Conservation (phyloP, 2,113 vertebrate genomes). For the Cyprinodon tularosa region DNA sequence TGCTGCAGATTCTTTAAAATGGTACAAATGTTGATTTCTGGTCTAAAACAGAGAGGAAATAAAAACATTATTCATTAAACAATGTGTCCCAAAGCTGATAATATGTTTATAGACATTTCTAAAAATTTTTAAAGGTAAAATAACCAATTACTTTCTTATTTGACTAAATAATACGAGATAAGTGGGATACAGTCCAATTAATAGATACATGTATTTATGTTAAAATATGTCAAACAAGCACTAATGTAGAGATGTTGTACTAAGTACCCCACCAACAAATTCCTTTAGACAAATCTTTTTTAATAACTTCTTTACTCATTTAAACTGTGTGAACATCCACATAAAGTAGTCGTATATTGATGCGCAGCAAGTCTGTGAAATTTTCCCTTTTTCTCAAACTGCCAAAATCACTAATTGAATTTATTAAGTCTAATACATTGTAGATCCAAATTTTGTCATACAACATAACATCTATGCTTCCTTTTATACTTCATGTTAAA, state of each 20-base stretch:
- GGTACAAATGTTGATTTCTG: background rate
- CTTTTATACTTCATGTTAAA: rapidly evolving
- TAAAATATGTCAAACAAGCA: background rate
- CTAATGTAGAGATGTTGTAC: too few species aligned
- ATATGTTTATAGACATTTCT: too few species aligned
- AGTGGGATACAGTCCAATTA: too few species aligned
- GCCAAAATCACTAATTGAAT: background rate
- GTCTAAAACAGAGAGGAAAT: background rate
- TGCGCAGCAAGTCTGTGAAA: slow-evolving; percentile 1
- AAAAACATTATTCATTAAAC: too few species aligned
- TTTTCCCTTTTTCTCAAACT: slow-evolving; percentile 32
- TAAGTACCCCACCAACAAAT: background rate
- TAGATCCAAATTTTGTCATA: background rate
- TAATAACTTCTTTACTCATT: background rate
- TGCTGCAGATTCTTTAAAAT: background rate
- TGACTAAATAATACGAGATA: too few species aligned
- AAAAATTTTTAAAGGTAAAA: too few species aligned
- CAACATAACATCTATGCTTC: background rate
- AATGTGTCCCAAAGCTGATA: too few species aligned
- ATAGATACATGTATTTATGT: too few species aligned
- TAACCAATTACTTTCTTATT: too few species aligned
- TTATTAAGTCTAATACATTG: background rate
- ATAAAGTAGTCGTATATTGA: background rate
- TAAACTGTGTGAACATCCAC: background rate
- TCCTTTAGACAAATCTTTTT: background rate